These are phyloP conservation scores for Dermatemys mawii DNA, from an alignment of 2,113 vertebrate genomes.

Conservation along the genomic window DNA sequence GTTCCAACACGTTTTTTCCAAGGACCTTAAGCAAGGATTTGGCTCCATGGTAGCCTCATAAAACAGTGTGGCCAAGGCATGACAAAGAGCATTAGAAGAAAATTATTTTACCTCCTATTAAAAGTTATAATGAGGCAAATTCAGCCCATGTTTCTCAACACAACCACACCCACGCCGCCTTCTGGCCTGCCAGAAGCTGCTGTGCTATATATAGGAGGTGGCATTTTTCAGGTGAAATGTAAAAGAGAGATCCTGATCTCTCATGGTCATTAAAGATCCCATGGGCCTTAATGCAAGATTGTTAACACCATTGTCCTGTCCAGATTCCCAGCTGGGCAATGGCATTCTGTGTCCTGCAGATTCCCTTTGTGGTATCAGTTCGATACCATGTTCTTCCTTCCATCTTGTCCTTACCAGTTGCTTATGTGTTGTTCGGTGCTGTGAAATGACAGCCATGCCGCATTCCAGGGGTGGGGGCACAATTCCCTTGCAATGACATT, in stretches of 20 bases:
- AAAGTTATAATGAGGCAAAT: neutral
- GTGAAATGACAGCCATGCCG: neutral
- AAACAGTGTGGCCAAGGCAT: constrained; percentile 37
- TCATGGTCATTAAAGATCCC: neutral
- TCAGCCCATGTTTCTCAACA: neutral
- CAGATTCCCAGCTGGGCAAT: neutral
- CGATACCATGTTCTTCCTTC: neutral
- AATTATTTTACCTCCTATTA: constrained; percentile 31
- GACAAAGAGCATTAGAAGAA: constrained; percentile 21
- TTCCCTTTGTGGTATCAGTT: neutral
- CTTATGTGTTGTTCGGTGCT: neutral
- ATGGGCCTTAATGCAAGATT: too few species aligned
- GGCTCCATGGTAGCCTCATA: constrained; percentile 43
- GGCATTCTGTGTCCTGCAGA: neutral
- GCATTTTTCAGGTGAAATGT: neutral
- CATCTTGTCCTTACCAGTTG: too few species aligned
- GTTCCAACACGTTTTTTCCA: constrained; percentile 33
- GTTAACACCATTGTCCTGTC: too few species aligned
- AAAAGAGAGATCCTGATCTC: neutral
- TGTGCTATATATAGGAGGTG: neutral
- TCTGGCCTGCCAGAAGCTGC: neutral
- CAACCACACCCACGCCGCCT: neutral
- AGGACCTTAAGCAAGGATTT: neutral
- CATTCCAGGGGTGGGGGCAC: neutral
- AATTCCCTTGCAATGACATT: neutral